These are phyloP conservation scores for Pituophis catenifer DNA, from an alignment of 2,113 vertebrate species.

Conservation along the genomic window DNA sequence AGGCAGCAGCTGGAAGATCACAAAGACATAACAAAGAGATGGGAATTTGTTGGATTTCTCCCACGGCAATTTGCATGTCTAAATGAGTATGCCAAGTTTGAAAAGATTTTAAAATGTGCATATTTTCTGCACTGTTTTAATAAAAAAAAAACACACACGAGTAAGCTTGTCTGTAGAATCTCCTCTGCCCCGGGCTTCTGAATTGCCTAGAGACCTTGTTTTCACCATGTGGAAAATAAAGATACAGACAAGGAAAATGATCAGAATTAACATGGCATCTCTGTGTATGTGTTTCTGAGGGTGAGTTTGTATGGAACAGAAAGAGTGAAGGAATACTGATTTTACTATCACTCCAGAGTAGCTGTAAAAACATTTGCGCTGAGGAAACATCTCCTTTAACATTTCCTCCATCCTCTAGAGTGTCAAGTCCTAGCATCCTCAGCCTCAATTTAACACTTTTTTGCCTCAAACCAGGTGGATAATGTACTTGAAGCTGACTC, in stretches of 20 bases:
- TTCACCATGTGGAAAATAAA: background rate
- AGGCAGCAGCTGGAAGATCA: background rate
- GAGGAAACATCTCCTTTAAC: background rate
- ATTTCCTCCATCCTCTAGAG: too few species aligned
- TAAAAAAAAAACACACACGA: background rate
- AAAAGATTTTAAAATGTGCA: background rate
- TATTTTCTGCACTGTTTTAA: background rate
- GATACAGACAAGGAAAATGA: background rate
- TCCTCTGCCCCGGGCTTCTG: background rate
- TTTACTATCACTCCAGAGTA: background rate
- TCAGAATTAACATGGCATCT: background rate
- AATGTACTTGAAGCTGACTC: conserved; percentile 38
- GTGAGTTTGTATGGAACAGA: background rate
- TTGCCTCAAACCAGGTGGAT: background rate
- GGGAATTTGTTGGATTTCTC: too few species aligned
- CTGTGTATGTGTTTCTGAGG: background rate
- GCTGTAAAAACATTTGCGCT: background rate
- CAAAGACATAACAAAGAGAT: background rate
- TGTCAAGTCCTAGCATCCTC: rapidly evolving
- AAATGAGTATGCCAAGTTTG: background rate
- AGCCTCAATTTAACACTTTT: conserved; percentile 38
- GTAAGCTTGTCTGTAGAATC: background rate
- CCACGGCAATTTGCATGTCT: background rate
- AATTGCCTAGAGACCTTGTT: background rate
- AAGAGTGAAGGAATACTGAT: background rate